Evolutionary conservation across 2,888 invertebrate genomes (phyloP).

Genomic region (Adelphocoris suturalis): DNA sequence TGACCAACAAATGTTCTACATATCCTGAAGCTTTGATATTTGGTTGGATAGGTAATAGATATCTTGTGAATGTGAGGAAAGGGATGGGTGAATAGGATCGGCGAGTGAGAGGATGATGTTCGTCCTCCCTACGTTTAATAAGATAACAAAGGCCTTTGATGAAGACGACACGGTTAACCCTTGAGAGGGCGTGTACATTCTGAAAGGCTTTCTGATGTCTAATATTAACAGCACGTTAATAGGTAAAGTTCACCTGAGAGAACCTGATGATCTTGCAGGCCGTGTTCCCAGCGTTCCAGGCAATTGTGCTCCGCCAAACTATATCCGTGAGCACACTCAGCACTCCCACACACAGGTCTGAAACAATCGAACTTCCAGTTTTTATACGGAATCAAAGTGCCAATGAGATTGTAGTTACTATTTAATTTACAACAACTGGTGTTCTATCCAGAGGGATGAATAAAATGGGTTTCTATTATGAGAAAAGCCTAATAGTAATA

Average conservation of each 20-base stretch:
- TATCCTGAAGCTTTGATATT: too few species aligned
- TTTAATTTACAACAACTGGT: too few species aligned
- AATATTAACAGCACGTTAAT: constrained; percentile 25
- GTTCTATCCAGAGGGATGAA: too few species aligned
- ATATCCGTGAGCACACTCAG: constrained; percentile 94
- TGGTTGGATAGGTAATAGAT: too few species aligned
- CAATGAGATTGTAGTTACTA: too few species aligned
- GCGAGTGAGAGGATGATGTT: background rate
- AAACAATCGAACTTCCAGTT: constrained; percentile 76
- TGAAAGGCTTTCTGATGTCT: background rate
- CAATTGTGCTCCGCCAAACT: constrained; percentile 91
- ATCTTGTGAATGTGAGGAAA: too few species aligned
- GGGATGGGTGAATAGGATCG: too few species aligned
- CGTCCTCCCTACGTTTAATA: background rate
- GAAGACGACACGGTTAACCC: background rate
- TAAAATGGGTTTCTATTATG: too few species aligned
- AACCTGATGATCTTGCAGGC: constrained; percentile 93
- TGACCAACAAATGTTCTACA: too few species aligned
- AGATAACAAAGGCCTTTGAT: constrained; percentile 49
- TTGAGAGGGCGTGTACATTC: background rate
- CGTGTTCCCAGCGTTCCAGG: constrained; percentile 93
- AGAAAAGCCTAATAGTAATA: too few species aligned
- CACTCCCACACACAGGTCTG: constrained; percentile 93
- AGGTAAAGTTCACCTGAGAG: constrained; percentile 82
- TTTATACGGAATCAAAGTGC: too few species aligned